Evolutionary conservation across 2,888 invertebrate genomes (phyloP), one percentile per base, ranked within the genome.

Genomic region (Plemyria rubiginata): DNA sequence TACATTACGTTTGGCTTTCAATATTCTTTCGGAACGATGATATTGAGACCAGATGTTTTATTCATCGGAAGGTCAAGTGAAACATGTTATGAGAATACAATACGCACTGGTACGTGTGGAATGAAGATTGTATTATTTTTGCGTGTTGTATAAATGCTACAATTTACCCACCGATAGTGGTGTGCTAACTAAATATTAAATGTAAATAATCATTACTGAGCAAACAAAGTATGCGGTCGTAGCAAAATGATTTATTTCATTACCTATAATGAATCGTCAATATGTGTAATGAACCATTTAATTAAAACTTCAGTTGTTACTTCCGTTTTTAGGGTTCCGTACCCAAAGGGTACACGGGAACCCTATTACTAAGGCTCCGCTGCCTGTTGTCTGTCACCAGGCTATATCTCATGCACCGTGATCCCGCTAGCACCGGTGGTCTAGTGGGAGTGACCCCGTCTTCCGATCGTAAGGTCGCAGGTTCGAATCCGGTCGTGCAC

Each of bases 61-160:
- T 71, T 71, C 70, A 71, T 68, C 41, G 52, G 11, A 60, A 64
- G 66, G 70, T 68, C 68, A 70, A 68, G 57, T 55, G 63, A 63
- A 59, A 66, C 58, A 60, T 62, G 66, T 49, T 63, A 57, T 22
- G 22, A 53, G 16, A 60, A 54, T 54, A 68, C 53, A 67, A 60
- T 62, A 60, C 54, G 54, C 32, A 15, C 11, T 15, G 12, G 28
- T 41, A 52, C 45, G 52, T 57, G 52, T 15, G 41, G 45, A 40
- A 54, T 45, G 16, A 12, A 28, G 32, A 46, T 60, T 63, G 52
- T 63, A 55, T 65, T 61, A 65, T 65, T 65, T 62, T 64, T 57
- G 53, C 57, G 28, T 59, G 51, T 52, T 40, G 38, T 62, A 64
- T 61, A 49, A 45, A 36, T 16, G 53, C 57, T 62, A 58, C 57